These are phyloP conservation scores for Eutrigla gurnardus DNA, from an alignment of 2,797 vertebrate genomes.

Conservation along the genomic window DNA sequence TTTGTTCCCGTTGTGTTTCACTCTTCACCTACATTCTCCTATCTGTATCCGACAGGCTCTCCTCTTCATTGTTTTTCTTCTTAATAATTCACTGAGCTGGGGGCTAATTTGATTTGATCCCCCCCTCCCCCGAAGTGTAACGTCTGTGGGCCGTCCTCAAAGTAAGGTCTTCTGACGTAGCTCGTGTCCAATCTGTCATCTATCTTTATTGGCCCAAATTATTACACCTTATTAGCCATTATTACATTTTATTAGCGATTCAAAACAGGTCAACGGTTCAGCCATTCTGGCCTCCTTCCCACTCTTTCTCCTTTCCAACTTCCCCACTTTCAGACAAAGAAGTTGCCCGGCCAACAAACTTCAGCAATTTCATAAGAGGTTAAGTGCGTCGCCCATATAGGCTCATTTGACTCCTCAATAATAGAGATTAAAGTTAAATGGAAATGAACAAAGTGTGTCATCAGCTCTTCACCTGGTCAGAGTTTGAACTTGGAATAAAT, in stretches of 20 bases:
- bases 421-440: slow-evolving; percentile 69
- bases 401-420: slow-evolving; percentile 57
- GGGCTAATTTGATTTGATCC: slow-evolving; percentile 64
- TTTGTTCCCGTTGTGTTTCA: slow-evolving; percentile 65
- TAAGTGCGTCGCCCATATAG: slow-evolving; percentile 66
- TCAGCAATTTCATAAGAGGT: slow-evolving; percentile 60
- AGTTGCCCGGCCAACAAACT: slow-evolving; percentile 67
- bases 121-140: slow-evolving; percentile 75
- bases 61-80: slow-evolving; percentile 31
- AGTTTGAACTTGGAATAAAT: slow-evolving; percentile 60
- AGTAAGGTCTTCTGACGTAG: slow-evolving; percentile 75
- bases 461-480: slow-evolving; percentile 36
- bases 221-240: slow-evolving; percentile 79
- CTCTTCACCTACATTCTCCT: slow-evolving; percentile 23
- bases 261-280: slow-evolving; percentile 71
- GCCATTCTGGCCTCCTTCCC: slow-evolving; percentile 70
- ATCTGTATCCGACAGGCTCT: slow-evolving; percentile 73
- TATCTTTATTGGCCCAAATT: slow-evolving; percentile 80
- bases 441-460: slow-evolving; percentile 60
- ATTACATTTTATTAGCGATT: slow-evolving; percentile 78
- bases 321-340: slow-evolving; percentile 49
- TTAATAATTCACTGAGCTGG: slow-evolving; percentile 71
- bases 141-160: slow-evolving; percentile 73
- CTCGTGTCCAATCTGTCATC: slow-evolving; percentile 72
- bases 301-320: slow-evolving; percentile 67